phyloP scores from a whole-genome alignment of 2,888 invertebrate genomes.

The Trissolcus brochymenae region DNA sequence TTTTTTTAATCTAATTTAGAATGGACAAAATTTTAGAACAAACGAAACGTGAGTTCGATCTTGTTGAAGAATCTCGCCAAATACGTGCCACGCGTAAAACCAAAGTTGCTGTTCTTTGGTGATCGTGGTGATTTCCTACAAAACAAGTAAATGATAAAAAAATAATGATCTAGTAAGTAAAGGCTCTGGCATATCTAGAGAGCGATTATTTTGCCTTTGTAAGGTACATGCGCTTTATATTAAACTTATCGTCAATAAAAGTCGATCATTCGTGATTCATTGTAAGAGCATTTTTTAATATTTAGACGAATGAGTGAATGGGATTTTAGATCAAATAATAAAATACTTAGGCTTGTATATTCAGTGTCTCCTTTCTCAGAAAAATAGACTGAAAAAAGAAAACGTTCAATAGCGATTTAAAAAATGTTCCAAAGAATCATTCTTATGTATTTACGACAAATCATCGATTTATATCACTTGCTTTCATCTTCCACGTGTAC shows the following conservation, averaged over 20 bases:
- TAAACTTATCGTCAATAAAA: constrained; percentile 28
- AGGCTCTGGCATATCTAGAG: constrained; percentile 36
- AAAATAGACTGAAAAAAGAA: background rate
- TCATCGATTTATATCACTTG: background rate
- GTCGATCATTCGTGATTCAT: constrained; percentile 13
- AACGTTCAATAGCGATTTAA: background rate
- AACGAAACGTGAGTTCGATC: constrained; percentile 7
- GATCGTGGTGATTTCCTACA: constrained; percentile 40
- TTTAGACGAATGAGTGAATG: background rate
- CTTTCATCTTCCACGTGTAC: background rate
- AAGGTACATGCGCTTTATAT: constrained; percentile 42
- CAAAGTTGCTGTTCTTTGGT: background rate
- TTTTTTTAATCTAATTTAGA: too few relatives aligned
- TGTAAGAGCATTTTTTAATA: constrained; percentile 17
- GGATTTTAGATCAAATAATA: background rate
- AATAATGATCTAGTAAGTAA: constrained; percentile 21
- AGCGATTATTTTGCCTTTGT: constrained; percentile 51
- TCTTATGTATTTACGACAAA: background rate
- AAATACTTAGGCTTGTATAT: constrained; percentile 3
- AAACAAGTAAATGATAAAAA: constrained; percentile 5
- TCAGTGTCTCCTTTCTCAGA: constrained; percentile 8
- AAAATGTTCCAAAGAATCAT: background rate
- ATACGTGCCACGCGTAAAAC: constrained; percentile 1
- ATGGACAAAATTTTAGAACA: background rate
- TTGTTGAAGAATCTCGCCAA: constrained; percentile 16